These are phyloP conservation scores for Melanargia galathea DNA, from an alignment of 2,888 invertebrate species.

Conservation along the genomic window DNA sequence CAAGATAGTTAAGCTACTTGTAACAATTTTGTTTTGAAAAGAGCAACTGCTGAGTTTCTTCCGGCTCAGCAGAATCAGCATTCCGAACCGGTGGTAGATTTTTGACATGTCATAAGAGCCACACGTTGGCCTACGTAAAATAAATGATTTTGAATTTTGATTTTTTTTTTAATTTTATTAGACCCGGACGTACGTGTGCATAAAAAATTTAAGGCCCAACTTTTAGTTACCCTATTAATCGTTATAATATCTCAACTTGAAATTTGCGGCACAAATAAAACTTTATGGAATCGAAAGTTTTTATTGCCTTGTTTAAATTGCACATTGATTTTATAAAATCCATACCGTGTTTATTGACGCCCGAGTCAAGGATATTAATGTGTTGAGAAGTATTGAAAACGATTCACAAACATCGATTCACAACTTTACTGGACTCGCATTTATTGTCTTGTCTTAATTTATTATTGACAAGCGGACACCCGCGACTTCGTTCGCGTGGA, in stretches of 20 bases:
- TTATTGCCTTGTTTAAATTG: conserved; percentile 34
- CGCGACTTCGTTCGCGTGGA: no score
- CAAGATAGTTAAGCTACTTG: no score
- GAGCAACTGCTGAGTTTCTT: no score
- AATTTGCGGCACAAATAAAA: conserved; percentile 34
- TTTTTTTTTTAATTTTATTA: no score
- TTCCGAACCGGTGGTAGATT: no score
- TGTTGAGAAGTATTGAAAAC: conserved; percentile 9
- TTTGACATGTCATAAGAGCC: no score
- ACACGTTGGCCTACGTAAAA: no score
- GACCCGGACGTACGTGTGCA: conserved; percentile 7
- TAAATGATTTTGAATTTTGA: no score
- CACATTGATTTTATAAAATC: conserved; percentile 25
- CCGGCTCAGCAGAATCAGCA: no score
- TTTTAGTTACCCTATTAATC: conserved; percentile 24
- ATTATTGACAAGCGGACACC: no score
- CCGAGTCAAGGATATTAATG: conserved; percentile 2
- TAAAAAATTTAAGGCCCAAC: conserved; percentile 27
- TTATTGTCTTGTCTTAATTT: conserved; percentile 1
- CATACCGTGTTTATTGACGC: conserved; percentile 22
- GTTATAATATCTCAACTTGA: conserved; percentile 26
- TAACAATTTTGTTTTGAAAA: no score
- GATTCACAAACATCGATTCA: conserved; percentile 11
- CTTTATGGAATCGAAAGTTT: conserved; percentile 38
- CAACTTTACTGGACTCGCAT: background rate